These are phyloP conservation scores for Micrasema longulum DNA, from an alignment of 1,140 invertebrate genomes.

Conservation along the genomic window DNA sequence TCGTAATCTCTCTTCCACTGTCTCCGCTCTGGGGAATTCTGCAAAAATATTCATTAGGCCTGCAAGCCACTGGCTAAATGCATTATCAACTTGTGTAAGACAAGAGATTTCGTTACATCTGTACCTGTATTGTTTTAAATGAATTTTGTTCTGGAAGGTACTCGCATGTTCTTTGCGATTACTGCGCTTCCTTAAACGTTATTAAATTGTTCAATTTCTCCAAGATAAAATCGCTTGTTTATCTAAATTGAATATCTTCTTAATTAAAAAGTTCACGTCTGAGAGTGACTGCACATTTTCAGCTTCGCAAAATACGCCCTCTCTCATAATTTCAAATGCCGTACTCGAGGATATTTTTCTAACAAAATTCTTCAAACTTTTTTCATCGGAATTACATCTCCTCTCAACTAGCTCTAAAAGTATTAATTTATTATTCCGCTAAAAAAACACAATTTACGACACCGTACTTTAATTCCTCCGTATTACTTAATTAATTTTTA, in stretches of 20 bases:
- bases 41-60: too few species aligned
- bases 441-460: slow-evolving; percentile 53
- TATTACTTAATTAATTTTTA: slow-evolving; percentile 56
- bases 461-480: slow-evolving; percentile 53
- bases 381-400: slow-evolving; percentile 50
- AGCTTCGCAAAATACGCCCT: slow-evolving; percentile 18
- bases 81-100: too few species aligned
- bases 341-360: slow-evolving; percentile 42
- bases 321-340: slow-evolving; percentile 16
- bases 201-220: too few species aligned
- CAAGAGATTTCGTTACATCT: too few species aligned
- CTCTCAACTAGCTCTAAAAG: slow-evolving; percentile 36
- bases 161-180: too few species aligned
- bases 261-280: slow-evolving; percentile 42
- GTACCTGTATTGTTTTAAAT: too few species aligned
- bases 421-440: slow-evolving; percentile 48
- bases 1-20: slow-evolving; percentile 29
- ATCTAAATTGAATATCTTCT: slow-evolving; percentile 42
- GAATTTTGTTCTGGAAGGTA: too few species aligned
- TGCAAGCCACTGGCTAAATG: too few species aligned
- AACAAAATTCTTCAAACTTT: slow-evolving; percentile 45
- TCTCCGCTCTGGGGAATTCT: too few species aligned
- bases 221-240: neutral
- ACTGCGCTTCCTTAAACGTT: too few species aligned
- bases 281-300: slow-evolving; percentile 38